A percentile compares a stretch with the other conserved stretches of the same genome.
These are phyloP conservation scores for Eunapius fragilis DNA, from an alignment of 37 sponge, comb jelly and placozoan genomes.

Conservation along the genomic window DNA sequence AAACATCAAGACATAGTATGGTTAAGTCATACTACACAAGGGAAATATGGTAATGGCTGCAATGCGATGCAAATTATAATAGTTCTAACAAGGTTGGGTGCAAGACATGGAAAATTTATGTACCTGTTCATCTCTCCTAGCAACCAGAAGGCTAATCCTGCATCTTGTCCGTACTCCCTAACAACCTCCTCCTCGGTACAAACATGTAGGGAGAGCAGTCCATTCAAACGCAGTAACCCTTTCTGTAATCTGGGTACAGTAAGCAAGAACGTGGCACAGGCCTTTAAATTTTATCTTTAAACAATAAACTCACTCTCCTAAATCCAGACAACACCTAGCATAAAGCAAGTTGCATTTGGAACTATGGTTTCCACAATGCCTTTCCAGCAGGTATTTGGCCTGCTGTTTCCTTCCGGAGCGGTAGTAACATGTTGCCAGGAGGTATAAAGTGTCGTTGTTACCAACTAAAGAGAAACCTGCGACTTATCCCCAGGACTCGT, in stretches of 20 bases:
- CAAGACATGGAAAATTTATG: background rate
- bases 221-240: conserved; percentile 46
- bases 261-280: too few relatives aligned
- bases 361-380: conserved; percentile 11
- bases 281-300: background rate
- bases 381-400: conserved; percentile 73
- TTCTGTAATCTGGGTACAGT: conserved; percentile 20
- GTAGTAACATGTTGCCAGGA: conserved; percentile 90
- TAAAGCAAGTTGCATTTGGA: conserved; percentile 75
- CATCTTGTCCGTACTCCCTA: conserved; percentile 32
- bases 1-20: too few relatives aligned
- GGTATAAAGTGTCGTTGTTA: conserved; percentile 57
- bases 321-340: conserved; percentile 82
- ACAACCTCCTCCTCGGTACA: conserved; percentile 45
- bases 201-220: conserved; percentile 38
- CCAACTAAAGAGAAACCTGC: conserved; percentile 34
- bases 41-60: too few relatives aligned
- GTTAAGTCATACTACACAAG: too few relatives aligned
- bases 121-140: conserved; percentile 64
- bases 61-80: background rate
- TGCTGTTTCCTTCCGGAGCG: conserved; percentile 65
- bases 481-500: background rate
- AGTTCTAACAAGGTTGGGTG: background rate
- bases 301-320: conserved; percentile 63
- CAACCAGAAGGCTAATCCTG: conserved; percentile 70